These are phyloP conservation scores for Ditylenchus weischeri DNA, from an alignment of 2,888 invertebrate genomes.

Conservation along the genomic window DNA sequence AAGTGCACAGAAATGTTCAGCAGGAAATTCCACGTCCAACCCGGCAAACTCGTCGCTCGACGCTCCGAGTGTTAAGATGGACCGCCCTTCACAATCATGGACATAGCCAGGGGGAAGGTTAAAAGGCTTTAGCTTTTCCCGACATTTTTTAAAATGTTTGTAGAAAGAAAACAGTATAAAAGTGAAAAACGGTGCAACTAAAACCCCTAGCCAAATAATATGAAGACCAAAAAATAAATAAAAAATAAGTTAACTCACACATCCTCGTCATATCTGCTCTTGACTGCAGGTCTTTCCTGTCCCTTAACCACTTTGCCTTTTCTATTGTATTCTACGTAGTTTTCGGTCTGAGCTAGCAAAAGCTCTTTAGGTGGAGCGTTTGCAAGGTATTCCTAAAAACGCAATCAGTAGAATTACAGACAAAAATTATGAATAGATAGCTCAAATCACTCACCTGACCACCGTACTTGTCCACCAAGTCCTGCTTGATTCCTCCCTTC, in stretches of 20 bases:
- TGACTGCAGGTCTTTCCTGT: constrained; percentile 79
- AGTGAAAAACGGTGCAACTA: too few relatives aligned
- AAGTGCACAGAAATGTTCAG: too few relatives aligned
- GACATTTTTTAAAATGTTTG: too few relatives aligned
- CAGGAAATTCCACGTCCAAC: too few relatives aligned
- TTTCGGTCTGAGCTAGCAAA: constrained; percentile 86
- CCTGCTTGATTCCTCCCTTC: constrained; percentile 75
- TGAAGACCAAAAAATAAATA: too few relatives aligned
- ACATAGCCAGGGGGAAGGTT: too few relatives aligned
- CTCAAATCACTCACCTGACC: constrained; percentile 63
- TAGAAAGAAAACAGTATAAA: too few relatives aligned
- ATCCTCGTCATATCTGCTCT: constrained; percentile 90
- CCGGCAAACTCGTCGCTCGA: too few relatives aligned
- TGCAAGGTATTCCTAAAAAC: constrained; percentile 72
- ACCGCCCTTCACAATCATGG: too few relatives aligned
- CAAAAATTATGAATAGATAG: neutral
- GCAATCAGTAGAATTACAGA: constrained; percentile 3
- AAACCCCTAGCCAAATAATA: too few relatives aligned
- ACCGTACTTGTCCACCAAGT: constrained; percentile 85
- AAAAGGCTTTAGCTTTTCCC: too few relatives aligned
- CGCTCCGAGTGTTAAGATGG: too few relatives aligned
- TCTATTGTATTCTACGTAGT: constrained; percentile 89
- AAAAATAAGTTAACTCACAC: constrained; percentile 64
- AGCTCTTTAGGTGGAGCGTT: constrained; percentile 82
- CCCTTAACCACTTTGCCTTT: constrained; percentile 78